Evolutionary conservation across 2,888 invertebrate species (phyloP).

Genomic region (Margaritifera margaritifera): DNA sequence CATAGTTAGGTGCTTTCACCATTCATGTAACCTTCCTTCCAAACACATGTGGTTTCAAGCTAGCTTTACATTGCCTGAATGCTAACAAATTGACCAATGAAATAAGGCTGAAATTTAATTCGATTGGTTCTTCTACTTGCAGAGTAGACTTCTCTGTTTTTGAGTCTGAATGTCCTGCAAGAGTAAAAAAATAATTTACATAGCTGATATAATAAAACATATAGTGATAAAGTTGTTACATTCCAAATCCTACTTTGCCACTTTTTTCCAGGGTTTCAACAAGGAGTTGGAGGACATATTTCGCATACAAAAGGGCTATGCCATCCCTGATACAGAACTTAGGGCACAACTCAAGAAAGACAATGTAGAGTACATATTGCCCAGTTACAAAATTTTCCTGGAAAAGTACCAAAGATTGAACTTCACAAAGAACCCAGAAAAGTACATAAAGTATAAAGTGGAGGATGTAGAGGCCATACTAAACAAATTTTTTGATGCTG

Average conservation of each 20-base stretch:
- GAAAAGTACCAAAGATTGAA: slow-evolving; percentile 78
- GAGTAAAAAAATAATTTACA: too few species aligned
- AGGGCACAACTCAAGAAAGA: slow-evolving; percentile 90
- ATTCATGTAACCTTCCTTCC: too few species aligned
- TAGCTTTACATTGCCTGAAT: too few species aligned
- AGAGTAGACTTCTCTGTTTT: too few species aligned
- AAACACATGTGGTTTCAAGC: too few species aligned
- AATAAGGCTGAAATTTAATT: too few species aligned
- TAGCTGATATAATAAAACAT: too few species aligned
- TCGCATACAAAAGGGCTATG: slow-evolving; percentile 89
- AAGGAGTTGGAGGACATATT: slow-evolving; percentile 94
- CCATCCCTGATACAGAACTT: slow-evolving; percentile 93
- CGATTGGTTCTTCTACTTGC: too few species aligned
- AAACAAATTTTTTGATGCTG: slow-evolving; percentile 89
- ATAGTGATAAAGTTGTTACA: too few species aligned
- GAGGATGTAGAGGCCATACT: slow-evolving; percentile 87
- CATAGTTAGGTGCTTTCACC: too few species aligned
- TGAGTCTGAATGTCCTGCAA: too few species aligned
- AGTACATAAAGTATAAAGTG: slow-evolving; percentile 92
- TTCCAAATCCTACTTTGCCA: neutral
- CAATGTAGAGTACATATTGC: slow-evolving; percentile 90
- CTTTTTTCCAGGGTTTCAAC: slow-evolving; percentile 85
- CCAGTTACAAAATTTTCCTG: slow-evolving; percentile 80
- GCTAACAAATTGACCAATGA: too few species aligned
- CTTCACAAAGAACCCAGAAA: slow-evolving; percentile 94